phyloP scores from a whole-genome alignment of 2,888 invertebrate species.

The Drosophila paramelanica region DNA sequence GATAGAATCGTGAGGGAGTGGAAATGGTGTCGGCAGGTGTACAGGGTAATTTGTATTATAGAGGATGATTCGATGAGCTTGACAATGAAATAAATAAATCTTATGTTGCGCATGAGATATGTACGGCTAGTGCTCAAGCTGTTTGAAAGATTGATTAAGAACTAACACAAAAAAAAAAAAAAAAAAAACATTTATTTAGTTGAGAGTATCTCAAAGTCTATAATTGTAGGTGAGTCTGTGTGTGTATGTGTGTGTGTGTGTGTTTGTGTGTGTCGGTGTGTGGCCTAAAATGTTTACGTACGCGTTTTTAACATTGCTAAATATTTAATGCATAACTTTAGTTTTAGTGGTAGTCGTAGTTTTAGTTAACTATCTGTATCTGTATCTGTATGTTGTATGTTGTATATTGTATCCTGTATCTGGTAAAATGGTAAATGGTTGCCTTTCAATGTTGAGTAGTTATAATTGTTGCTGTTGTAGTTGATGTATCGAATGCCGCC shows the following conservation, averaged over 20 bases:
- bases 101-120: conserved; percentile 76
- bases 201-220: conserved; percentile 45
- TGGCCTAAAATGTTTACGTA: conserved; percentile 42
- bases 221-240: conserved; percentile 13
- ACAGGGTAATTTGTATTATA: conserved; percentile 14
- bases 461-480: conserved; percentile 36
- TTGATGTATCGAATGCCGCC: conserved; percentile 30
- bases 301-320: conserved; percentile 59
- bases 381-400: conserved; percentile 7
- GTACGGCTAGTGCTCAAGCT: conserved; percentile 60
- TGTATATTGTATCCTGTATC: conserved; percentile 37
- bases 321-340: conserved; percentile 56
- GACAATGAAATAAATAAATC: conserved; percentile 80
- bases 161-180: conserved; percentile 9
- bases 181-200: conserved; percentile 14
- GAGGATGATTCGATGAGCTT: conserved; percentile 59
- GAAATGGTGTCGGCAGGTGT: conserved; percentile 4
- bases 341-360: conserved; percentile 41
- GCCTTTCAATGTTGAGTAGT: conserved; percentile 60
- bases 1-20: conserved; percentile 17
- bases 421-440: conserved; percentile 45
- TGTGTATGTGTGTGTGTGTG: not conserved
- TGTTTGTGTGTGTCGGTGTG: conserved; percentile 13
- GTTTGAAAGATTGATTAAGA: conserved; percentile 16
- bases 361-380: conserved; percentile 53